Evolutionary conservation across 1,140 invertebrate species (phyloP).

Genomic region (Cherax quadricarinatus): DNA sequence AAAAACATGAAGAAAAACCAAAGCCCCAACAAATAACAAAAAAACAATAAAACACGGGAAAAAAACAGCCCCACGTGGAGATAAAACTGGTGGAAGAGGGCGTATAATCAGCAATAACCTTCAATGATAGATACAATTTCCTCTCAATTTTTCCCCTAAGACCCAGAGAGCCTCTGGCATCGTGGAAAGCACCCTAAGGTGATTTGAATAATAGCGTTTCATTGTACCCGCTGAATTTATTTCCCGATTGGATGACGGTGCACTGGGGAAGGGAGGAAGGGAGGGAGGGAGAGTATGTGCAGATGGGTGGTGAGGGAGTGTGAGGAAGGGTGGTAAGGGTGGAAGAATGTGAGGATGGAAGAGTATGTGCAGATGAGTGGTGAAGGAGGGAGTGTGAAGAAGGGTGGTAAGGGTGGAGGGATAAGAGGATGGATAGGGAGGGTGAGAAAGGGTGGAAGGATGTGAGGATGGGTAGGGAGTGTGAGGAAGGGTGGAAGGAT

Average conservation of each 20-base stretch:
- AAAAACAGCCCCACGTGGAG: not conserved
- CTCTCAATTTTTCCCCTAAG: constrained; percentile 32
- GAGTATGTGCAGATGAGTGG: not conserved
- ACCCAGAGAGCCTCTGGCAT: constrained; percentile 2
- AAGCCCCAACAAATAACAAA: not conserved
- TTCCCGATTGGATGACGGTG: constrained; percentile 62
- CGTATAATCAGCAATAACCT: constrained; percentile 55
- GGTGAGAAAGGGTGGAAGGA: too few relatives aligned
- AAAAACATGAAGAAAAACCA: too few relatives aligned
- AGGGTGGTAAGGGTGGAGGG: not conserved
- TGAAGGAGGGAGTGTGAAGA: not conserved
- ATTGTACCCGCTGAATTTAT: constrained; percentile 66
- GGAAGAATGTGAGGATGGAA: too few relatives aligned
- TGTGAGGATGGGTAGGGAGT: too few relatives aligned
- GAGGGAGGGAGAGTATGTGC: not conserved
- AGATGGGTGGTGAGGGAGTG: not conserved
- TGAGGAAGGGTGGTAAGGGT: not conserved
- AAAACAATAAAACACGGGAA: not conserved
- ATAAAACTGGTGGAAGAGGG: not conserved
- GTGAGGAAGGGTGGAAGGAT: not conserved
- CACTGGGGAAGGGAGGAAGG: constrained; percentile 15
- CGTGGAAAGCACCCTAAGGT: constrained; percentile 58
- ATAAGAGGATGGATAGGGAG: too few relatives aligned
- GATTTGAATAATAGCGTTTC: constrained; percentile 71
- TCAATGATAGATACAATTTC: constrained; percentile 58